A percentile compares a stretch with the other conserved stretches of the same genome.
Evolutionary conservation across 37 sponge, comb jelly and placozoan genomes (phyloP).

Genomic region (Agelas oroides): DNA sequence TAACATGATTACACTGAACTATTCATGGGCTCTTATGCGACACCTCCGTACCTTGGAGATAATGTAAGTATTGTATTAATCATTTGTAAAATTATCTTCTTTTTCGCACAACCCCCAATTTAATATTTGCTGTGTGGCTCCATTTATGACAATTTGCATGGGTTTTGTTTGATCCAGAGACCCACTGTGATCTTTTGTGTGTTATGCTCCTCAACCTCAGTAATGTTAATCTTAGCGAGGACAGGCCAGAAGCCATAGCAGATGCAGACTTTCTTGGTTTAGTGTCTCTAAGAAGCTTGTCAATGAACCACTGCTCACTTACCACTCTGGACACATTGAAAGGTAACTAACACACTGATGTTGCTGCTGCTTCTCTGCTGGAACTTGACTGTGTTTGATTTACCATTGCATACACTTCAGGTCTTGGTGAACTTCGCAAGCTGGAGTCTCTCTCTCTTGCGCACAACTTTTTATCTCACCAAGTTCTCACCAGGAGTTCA

Average conservation of each 20-base stretch:
- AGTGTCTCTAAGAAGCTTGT: neutral
- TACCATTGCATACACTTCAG: neutral
- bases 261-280: constrained; percentile 22
- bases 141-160: too few relatives aligned
- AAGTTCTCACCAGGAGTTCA: neutral
- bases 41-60: constrained; percentile 49
- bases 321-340: constrained; percentile 13
- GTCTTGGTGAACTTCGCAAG: neutral
- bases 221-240: constrained; percentile 42
- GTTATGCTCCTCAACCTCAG: too few relatives aligned
- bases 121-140: too few relatives aligned
- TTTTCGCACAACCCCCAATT: too few relatives aligned
- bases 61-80: constrained; percentile 23
- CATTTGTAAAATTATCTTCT: neutral
- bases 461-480: constrained; percentile 42
- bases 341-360: constrained; percentile 21
- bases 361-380: neutral
- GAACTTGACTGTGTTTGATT: neutral
- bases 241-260: neutral
- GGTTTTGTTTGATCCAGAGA: too few relatives aligned
- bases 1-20: constrained; percentile 17
- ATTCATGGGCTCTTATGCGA: constrained; percentile 46
- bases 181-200: too few relatives aligned
- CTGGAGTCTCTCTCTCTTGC: constrained; percentile 54
- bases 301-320: constrained; percentile 44